Evolutionary conservation across 2,113 vertebrate genomes (phyloP), one percentile per base, ranked within the genome.

Genomic region (Morphnarchus princeps): DNA sequence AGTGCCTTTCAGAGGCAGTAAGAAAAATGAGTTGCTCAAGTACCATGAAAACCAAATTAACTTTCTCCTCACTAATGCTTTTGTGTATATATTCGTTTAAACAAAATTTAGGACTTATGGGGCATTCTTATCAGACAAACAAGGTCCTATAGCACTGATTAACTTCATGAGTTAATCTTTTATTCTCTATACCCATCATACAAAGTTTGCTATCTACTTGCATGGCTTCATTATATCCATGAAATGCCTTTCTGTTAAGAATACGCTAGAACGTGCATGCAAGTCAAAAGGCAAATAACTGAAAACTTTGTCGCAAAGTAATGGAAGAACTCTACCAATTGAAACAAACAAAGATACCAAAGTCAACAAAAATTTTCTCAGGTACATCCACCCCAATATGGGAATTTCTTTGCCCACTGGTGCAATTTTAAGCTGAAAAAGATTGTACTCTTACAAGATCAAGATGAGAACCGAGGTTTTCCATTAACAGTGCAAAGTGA

Each of bases 221-320:
- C 17, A 47, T 8, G 15, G 66, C 36, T 69, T 85, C 24, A 13
- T 31, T 19, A 28, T 8, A 49, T 4, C n/a, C n/a, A 77, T 16
- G 4, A 72, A 77, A 73, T 10, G 13, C 26, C 71, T 78, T 40
- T 84, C 59, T 83, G 6, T 26, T 62, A 70, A 50, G 22, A 50
- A 67, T n/a, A 43, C 2, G 36, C 21, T 29, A 24, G 8, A 82
- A 59, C 1, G 12, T 0, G 2, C 0, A 1, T 17, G 42, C 4
- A 10, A 58, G 10, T 26, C 43, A 55, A n/a, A 32, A 69, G 21
- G n/a, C 45, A 85, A 62, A 4, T 4, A 88, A 58, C 11, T 16
- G 16, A 91, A 59, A 57, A 78, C 9, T 3, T n/a, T 40, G 36
- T 22, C 54, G 32, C 20, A 55, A 93, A 81, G 10, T 22, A 78